These are phyloP conservation scores for Alcis repandata DNA, from an alignment of 2,888 invertebrate genomes.

Conservation along the genomic window DNA sequence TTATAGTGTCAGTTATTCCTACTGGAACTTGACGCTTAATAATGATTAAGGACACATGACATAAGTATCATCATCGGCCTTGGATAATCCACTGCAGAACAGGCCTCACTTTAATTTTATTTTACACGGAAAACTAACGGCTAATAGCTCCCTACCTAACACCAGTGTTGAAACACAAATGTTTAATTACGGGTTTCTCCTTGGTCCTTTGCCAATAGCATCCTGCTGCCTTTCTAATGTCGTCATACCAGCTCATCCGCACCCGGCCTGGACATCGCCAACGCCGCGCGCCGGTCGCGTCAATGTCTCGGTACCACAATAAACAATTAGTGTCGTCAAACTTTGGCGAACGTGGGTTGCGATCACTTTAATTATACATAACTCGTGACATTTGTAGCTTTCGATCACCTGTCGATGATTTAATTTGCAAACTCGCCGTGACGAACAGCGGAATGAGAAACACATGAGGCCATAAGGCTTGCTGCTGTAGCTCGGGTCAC, in stretches of 20 bases:
- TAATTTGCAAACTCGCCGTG: conserved; percentile 44
- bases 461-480: conserved; percentile 46
- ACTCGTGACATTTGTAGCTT: conserved; percentile 7
- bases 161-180: too few species aligned
- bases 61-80: too few species aligned
- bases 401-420: conserved; percentile 43
- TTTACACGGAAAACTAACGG: too few species aligned
- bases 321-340: neutral
- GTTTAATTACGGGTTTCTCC: neutral
- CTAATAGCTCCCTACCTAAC: too few species aligned
- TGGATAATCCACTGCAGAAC: too few species aligned
- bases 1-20: too few species aligned
- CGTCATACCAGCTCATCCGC: neutral
- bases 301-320: neutral
- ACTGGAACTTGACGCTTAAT: too few species aligned
- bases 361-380: conserved; percentile 4
- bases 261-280: neutral
- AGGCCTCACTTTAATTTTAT: too few species aligned
- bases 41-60: too few species aligned
- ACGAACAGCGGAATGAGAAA: conserved; percentile 48
- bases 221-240: conserved; percentile 1
- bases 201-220: neutral
- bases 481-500: conserved; percentile 63
- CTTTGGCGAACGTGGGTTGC: neutral
- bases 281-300: too few species aligned